Conservation (phyloP, 2,113 vertebrate genomes). For the Nibea coibor region DNA sequence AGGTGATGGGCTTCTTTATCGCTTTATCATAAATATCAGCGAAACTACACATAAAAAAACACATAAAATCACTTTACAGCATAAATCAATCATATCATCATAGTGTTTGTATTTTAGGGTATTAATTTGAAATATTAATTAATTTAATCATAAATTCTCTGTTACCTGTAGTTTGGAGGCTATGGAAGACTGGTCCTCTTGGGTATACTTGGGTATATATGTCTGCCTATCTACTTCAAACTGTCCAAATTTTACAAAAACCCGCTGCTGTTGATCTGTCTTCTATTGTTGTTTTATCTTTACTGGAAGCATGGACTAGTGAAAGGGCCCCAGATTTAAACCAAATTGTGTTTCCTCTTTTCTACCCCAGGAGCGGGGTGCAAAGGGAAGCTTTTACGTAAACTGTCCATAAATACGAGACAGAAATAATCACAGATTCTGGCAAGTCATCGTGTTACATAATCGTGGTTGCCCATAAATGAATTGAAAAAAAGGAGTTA, state of each 20-base stretch:
- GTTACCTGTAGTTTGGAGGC: conserved; percentile 61
- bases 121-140: neutral
- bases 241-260: neutral
- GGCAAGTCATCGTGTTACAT: conserved; percentile 71
- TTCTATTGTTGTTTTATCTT: conserved; percentile 36
- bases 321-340: conserved; percentile 79
- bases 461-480: neutral
- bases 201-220: neutral
- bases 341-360: conserved; percentile 82
- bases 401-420: conserved; percentile 24
- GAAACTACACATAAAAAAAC: neutral
- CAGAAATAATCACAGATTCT: conserved; percentile 55
- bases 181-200: conserved; percentile 3
- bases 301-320: conserved; percentile 36
- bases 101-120: neutral
- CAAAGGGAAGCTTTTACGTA: conserved; percentile 76
- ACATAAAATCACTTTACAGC: neutral
- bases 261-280: neutral
- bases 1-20: neutral
- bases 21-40: neutral
- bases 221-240: neutral
- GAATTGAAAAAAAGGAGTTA: neutral
- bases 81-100: neutral
- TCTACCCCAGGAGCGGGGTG: conserved; percentile 65
- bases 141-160: conserved; percentile 16